phyloP scores from a whole-genome alignment of 2,888 invertebrate species.

The Mactromeris polynyma region DNA sequence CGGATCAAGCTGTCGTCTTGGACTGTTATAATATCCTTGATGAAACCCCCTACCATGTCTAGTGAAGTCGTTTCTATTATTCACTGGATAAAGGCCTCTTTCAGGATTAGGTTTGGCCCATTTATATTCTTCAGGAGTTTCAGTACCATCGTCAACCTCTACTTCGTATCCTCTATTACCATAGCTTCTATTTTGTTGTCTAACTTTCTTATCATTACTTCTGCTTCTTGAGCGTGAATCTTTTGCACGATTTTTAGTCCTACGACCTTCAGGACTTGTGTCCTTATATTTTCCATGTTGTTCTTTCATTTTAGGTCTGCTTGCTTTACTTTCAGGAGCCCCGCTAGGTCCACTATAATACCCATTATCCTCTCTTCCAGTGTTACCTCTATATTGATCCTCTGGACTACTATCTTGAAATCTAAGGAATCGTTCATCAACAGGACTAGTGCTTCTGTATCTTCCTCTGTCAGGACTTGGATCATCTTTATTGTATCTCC shows the following conservation, averaged over 20 bases:
- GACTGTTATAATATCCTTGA: slow-evolving; percentile 15
- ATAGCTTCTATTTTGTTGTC: slow-evolving; percentile 38
- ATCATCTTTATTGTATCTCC: slow-evolving; percentile 25
- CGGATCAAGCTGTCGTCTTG: slow-evolving; percentile 32
- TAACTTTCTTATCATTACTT: slow-evolving; percentile 40
- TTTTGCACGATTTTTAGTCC: slow-evolving; percentile 21
- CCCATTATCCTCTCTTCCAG: slow-evolving; percentile 53
- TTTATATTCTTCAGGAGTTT: slow-evolving; percentile 60
- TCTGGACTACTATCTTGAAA: slow-evolving; percentile 65
- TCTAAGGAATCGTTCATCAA: slow-evolving; percentile 58
- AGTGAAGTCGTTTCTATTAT: slow-evolving; percentile 11
- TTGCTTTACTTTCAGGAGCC: slow-evolving; percentile 45
- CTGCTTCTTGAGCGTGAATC: slow-evolving; percentile 37
- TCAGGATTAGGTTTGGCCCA: slow-evolving; percentile 48
- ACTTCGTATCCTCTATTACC: slow-evolving; percentile 38
- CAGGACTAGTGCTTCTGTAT: slow-evolving; percentile 56
- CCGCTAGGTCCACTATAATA: slow-evolving; percentile 63
- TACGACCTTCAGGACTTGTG: slow-evolving; percentile 33
- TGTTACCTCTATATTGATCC: slow-evolving; percentile 38
- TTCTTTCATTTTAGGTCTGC: slow-evolving; percentile 19
- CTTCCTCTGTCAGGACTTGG: slow-evolving; percentile 54
- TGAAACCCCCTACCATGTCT: slow-evolving; percentile 48
- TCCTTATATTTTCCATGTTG: slow-evolving; percentile 13
- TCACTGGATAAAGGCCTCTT: slow-evolving; percentile 37
- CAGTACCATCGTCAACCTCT: slow-evolving; percentile 29